A percentile compares a stretch with the other conserved stretches of the same genome.
Evolutionary conservation across 2,888 invertebrate species (phyloP).

Genomic region (Dryobota labecula): DNA sequence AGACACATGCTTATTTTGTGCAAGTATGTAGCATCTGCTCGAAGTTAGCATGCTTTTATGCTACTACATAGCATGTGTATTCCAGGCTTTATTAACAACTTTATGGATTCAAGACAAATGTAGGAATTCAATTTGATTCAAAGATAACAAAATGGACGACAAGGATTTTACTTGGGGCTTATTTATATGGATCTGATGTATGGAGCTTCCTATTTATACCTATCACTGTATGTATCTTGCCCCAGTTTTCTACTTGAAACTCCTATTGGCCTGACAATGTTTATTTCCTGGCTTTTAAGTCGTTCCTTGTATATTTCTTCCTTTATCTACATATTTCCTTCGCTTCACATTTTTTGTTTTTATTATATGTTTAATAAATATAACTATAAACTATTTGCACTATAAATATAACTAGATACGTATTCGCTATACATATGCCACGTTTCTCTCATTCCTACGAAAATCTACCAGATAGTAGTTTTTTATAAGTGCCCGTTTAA

Average conservation of each 20-base stretch:
- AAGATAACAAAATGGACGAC: not conserved
- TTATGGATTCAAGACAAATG: not conserved
- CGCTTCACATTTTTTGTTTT: slow-evolving; percentile 33
- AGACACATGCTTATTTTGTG: too few species aligned
- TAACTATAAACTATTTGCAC: slow-evolving; percentile 29
- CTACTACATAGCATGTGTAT: too few species aligned
- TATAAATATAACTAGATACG: slow-evolving; percentile 50
- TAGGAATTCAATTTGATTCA: not conserved
- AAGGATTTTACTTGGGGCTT: not conserved
- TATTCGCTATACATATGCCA: slow-evolving; percentile 61
- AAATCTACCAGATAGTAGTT: not conserved
- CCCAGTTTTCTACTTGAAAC: not conserved
- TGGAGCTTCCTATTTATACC: not conserved
- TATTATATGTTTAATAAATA: slow-evolving; percentile 14
- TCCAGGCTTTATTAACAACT: not conserved
- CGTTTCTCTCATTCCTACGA: slow-evolving; percentile 22
- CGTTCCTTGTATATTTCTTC: slow-evolving; percentile 14
- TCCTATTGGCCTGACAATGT: slow-evolving; percentile 7
- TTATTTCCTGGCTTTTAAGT: slow-evolving; percentile 21
- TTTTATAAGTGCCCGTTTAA: not conserved
- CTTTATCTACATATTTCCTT: slow-evolving; percentile 20
- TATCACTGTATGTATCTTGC: slow-evolving; percentile 13
- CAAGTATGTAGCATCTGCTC: too few species aligned
- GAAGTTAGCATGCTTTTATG: too few species aligned
- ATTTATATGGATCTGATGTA: slow-evolving; percentile 15